Base-by-base conservation (phyloP, 2,888 invertebrate species). In the Lymantria dispar region DNA sequence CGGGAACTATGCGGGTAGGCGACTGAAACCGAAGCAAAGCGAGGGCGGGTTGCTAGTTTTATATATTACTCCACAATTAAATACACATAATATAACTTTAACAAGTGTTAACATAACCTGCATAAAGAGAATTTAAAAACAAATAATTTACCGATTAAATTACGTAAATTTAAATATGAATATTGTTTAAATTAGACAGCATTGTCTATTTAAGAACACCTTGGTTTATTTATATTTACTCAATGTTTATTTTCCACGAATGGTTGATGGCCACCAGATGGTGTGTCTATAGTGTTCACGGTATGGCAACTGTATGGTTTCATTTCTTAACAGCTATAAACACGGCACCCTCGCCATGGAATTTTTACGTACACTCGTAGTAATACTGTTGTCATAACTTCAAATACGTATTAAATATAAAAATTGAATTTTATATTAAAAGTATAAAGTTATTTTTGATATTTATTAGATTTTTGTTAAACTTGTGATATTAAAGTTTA, bases 211-310 rank as follows among this genome's bases (percentile, higher is more conserved):
- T 86, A 83, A 78, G 40, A 77, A 83, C 76, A 71, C 63, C 62
- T 65, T 58, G 69, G 70, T 80, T 84, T 89, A 86, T 89, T 90
- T 90, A 85, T 85, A 83, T 85, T 85, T 66, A 72, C 74, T 73
- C 74, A 74, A 75, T 78, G 87, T 88, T 89, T 88, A 82, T 90
- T 88, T 90, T 85, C 80, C 81, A 74, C 82, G 67, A 78, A 79
- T 81, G 76, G 73, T 82, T 87, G 88, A 90, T 87, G 78, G 82
- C 76, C 82, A 72, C 83, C 90, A 90, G 90, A 90, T 90, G 90
- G 88, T 83, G 82, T 62, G 64, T 70, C 75, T 78, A 77, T 76
- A 76, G 76, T 80, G 76, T 76, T 80, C 73, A 72, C 73, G 70
- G 74, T 75, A 72, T 70, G 71, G 70, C 68, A 65, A 63, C 72